These are phyloP conservation scores for Pelecanus crispus DNA, from an alignment of 2,113 vertebrate species.

Conservation along the genomic window DNA sequence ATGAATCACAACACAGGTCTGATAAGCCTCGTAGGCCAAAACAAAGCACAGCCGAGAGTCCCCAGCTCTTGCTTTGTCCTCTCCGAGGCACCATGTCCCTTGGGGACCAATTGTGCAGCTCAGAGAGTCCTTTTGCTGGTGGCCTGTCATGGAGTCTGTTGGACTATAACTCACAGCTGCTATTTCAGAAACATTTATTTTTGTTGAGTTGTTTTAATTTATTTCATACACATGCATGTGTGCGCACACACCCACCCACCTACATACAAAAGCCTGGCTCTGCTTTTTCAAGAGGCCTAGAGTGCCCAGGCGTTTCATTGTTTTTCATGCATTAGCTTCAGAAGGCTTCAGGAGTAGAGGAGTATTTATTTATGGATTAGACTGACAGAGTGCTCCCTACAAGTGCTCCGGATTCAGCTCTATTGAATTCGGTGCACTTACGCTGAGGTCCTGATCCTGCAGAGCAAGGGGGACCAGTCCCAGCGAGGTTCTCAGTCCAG, in stretches of 20 bases:
- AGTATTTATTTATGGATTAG: constrained; percentile 43
- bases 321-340: constrained; percentile 14
- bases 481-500: neutral
- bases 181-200: constrained; percentile 4
- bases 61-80: constrained; percentile 21
- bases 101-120: constrained; percentile 52
- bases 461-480: neutral
- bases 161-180: constrained; percentile 25
- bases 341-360: neutral
- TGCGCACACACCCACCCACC: fast-evolving
- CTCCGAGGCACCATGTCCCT: neutral
- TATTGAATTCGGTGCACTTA: neutral
- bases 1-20: neutral
- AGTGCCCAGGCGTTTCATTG: neutral
- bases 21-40: constrained; percentile 8
- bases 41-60: neutral
- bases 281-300: neutral
- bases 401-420: neutral
- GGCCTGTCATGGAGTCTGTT: constrained; percentile 6
- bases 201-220: neutral
- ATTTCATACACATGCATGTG: neutral
- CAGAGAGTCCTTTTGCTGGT: constrained; percentile 33
- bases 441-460: neutral
- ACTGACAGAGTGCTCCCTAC: neutral
- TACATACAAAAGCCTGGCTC: neutral